Conservation (phyloP, 2,797 vertebrate genomes). For the Oreortyx pictus region DNA sequence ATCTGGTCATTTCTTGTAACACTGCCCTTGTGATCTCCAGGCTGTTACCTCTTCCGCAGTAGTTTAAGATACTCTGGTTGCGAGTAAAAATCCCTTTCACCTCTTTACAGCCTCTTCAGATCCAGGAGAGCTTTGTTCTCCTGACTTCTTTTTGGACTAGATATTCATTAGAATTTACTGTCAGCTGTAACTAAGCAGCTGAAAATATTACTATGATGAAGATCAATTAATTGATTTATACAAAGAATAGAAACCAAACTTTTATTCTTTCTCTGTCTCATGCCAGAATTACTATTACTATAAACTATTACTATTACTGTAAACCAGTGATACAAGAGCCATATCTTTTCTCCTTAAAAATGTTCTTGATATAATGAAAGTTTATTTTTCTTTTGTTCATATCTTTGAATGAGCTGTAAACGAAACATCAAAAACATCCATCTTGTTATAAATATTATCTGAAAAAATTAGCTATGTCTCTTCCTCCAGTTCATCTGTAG, state of each 20-base stretch:
- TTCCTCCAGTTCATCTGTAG: constrained; percentile 48
- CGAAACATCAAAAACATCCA: not conserved
- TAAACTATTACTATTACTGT: too few relatives aligned
- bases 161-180: constrained; percentile 32
- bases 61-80: not conserved
- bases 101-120: not conserved
- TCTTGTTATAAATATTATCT: too few relatives aligned
- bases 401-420: not conserved
- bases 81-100: not conserved
- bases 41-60: not conserved
- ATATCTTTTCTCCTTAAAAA: not conserved
- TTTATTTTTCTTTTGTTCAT: not conserved
- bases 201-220: constrained; percentile 45
- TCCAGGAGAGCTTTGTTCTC: not conserved
- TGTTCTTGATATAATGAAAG: not conserved
- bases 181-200: constrained; percentile 29
- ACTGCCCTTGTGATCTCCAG: not conserved
- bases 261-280: fast-evolving
- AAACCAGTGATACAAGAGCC: not conserved
- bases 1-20: not conserved
- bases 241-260: not conserved
- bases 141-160: not conserved
- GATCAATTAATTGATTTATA: not conserved
- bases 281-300: not conserved
- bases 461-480: not conserved